These are phyloP conservation scores for Drosophila pachea DNA, from an alignment of 1,140 invertebrate species.

Conservation along the genomic window DNA sequence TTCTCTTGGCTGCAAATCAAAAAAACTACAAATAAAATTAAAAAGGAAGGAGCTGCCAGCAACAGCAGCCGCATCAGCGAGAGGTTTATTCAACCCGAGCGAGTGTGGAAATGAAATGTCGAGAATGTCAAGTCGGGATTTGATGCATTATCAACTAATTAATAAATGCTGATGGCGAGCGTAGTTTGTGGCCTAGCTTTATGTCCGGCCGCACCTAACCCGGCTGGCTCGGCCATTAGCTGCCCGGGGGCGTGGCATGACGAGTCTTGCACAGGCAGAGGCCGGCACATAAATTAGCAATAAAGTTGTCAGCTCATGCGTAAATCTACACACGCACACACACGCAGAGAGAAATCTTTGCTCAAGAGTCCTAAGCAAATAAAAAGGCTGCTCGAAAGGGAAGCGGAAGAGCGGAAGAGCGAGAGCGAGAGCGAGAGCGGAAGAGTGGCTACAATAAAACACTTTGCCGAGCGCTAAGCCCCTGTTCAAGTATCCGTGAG, in stretches of 20 bases:
- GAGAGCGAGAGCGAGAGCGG: constrained; percentile 10
- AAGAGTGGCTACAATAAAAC: constrained; percentile 34
- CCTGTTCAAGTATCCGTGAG: constrained; percentile 54
- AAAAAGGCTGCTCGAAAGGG: constrained; percentile 27
- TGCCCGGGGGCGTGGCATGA: constrained; percentile 27
- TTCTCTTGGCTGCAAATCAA: constrained; percentile 38
- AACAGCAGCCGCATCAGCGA: not conserved
- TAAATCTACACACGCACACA: constrained; percentile 32
- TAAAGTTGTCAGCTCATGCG: constrained; percentile 69
- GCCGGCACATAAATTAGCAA: constrained; percentile 59
- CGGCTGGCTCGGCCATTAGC: constrained; percentile 36
- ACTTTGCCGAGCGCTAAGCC: constrained; percentile 47
- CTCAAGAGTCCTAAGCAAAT: constrained; percentile 52
- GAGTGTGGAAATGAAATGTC: constrained; percentile 5
- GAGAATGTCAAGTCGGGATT: constrained; percentile 8
- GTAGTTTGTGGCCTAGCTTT: constrained; percentile 25
- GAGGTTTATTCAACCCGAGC: constrained; percentile 37
- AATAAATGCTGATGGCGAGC: constrained; percentile 55
- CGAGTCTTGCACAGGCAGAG: constrained; percentile 28
- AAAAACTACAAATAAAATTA: constrained; percentile 58
- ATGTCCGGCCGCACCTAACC: constrained; percentile 34
- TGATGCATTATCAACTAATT: constrained; percentile 59
- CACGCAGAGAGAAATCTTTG: not conserved
- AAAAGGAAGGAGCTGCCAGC: constrained; percentile 44
- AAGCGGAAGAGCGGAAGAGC: not conserved